phyloP scores from a whole-genome alignment of 2,888 invertebrate genomes.

The Hipparchia sbordonii region DNA sequence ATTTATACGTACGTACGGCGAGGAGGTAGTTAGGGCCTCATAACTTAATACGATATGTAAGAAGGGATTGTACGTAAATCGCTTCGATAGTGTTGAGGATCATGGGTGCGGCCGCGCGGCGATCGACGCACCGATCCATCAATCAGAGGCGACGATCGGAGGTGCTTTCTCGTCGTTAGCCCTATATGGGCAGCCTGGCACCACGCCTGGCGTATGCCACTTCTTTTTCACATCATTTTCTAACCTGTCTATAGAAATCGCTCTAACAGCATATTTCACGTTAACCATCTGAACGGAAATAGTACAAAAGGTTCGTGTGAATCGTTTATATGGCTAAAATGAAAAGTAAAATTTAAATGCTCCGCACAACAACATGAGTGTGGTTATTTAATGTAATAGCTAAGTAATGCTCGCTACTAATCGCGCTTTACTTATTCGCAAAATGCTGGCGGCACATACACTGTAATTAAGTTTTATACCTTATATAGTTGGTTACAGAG shows the following conservation, averaged over 20 bases:
- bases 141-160: slow-evolving; percentile 72
- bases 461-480: slow-evolving; percentile 22
- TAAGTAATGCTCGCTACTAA: slow-evolving; percentile 64
- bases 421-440: slow-evolving; percentile 49
- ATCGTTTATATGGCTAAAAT: slow-evolving; percentile 30
- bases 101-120: slow-evolving; percentile 37
- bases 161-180: slow-evolving; percentile 83
- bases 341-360: slow-evolving; percentile 24
- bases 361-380: slow-evolving; percentile 3
- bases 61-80: slow-evolving; percentile 36
- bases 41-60: slow-evolving; percentile 19
- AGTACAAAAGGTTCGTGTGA: slow-evolving; percentile 63
- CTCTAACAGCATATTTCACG: slow-evolving; percentile 72
- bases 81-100: slow-evolving; percentile 33
- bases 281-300: slow-evolving; percentile 66
- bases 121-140: slow-evolving; percentile 65
- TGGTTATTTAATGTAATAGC: slow-evolving; percentile 70
- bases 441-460: slow-evolving; percentile 20
- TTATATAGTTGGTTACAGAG: slow-evolving; percentile 14
- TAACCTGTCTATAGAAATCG: slow-evolving; percentile 81
- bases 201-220: slow-evolving; percentile 76
- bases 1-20: slow-evolving; percentile 20
- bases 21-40: slow-evolving; percentile 18
- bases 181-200: slow-evolving; percentile 74
- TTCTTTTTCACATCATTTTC: slow-evolving; percentile 81